Evolutionary conservation across 2,888 invertebrate genomes (phyloP), one percentile per base, ranked within the genome.

Genomic region (Criorhina ranunculi): DNA sequence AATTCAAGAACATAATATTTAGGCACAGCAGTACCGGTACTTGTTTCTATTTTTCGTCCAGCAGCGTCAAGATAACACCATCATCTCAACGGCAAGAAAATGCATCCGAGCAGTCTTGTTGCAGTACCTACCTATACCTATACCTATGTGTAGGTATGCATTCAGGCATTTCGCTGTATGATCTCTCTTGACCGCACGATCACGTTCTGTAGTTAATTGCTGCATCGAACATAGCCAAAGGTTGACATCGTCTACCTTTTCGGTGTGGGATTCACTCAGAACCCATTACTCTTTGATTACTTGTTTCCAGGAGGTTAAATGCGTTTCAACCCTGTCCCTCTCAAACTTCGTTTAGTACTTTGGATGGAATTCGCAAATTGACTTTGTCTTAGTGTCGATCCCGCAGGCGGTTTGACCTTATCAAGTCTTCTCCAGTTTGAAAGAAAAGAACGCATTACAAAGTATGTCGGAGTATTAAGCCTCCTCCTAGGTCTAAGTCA

Each of bases 161-260:
- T 51, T 79, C 62, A 59, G 79, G 83, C 83, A 79, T 51, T 85
- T 75, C 79, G 64, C 72, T 64, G 79, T 70, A 79, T 85, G 79
- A 79, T 83, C 83, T 69, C 44, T 73, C 69, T 76, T 85, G 85
- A 85, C 85, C 85, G 85, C 85, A 85, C 85, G 85, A 85, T 85
- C 85, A 85, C 85, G 85, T 80, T 85, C 80, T 60, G 59, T n/a
- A 85, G 85, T 85, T 85, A 85, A 85, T 85, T 85, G 85, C 75
- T 76, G 85, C 70, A 80, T 85, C 75, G 75, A 85, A 85, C 80
- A 85, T 85, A 85, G 85, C 85, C 83, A 85, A 85, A 85, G 79
- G 85, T 85, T 85, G 85, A 85, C 85, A 85, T 76, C 55, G 79
- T 79, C 64, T 59, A 33, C 73, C 51, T 75, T 44, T 67, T 42